Conservation (phyloP, 53 echinoderm and acorn worm species). For the Crossaster papposus region DNA sequence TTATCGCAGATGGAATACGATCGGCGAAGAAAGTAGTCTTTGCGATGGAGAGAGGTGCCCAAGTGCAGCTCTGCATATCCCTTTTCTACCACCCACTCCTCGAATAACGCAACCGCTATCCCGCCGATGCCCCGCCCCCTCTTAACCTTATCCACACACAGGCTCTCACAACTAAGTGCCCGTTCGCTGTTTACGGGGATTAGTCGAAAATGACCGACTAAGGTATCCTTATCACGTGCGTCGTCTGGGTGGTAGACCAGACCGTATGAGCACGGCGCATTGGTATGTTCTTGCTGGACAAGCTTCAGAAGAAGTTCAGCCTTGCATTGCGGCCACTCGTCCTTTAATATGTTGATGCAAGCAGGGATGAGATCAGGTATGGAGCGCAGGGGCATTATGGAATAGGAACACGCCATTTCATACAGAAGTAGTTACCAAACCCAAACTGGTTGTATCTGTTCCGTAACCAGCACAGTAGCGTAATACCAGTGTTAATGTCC, state of each 20-base stretch:
- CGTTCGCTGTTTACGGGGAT: neutral
- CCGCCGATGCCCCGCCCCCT: neutral
- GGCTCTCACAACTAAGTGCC: neutral
- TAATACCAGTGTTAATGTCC: too few relatives aligned
- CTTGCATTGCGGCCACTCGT: conserved; percentile 5
- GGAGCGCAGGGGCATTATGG: neutral
- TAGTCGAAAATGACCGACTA: neutral
- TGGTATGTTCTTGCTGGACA: neutral
- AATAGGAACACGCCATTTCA: neutral
- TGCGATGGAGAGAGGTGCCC: neutral
- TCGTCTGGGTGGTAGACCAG: neutral
- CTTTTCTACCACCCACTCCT: neutral
- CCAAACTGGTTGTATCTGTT: too few relatives aligned
- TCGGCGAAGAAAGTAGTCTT: neutral
- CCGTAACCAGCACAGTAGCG: too few relatives aligned
- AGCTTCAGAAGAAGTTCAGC: neutral
- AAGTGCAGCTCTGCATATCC: neutral
- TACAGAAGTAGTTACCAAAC: neutral
- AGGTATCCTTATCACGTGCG: neutral
- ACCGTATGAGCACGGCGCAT: neutral
- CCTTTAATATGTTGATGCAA: conserved; percentile 3
- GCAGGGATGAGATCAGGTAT: neutral
- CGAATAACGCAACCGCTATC: neutral
- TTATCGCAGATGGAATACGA: neutral
- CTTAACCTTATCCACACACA: neutral